These are phyloP conservation scores for Latrodectus hesperus DNA, from an alignment of 2,888 invertebrate species.

Conservation along the genomic window DNA sequence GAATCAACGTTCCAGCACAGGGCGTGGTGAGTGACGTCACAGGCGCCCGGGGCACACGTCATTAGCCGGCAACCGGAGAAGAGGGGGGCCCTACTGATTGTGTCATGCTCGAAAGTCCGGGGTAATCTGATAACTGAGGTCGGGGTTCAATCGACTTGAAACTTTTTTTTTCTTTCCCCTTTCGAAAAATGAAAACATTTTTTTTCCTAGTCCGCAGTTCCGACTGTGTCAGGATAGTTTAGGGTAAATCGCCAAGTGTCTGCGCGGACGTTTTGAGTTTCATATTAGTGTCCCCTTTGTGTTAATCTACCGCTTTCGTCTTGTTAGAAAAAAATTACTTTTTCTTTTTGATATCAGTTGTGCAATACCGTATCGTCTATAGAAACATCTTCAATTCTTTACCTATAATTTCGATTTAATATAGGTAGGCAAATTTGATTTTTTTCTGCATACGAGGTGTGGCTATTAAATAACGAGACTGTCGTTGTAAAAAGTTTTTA, in stretches of 20 bases:
- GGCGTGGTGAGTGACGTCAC: constrained; percentile 55
- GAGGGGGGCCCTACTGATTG: constrained; percentile 37
- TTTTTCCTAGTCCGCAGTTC: constrained; percentile 10
- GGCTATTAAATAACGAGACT: no score
- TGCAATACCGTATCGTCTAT: not conserved
- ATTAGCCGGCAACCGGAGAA: constrained; percentile 55
- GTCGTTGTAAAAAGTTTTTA: no score
- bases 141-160: constrained; percentile 55
- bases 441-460: no score
- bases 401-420: not conserved
- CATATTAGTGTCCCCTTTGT: constrained; percentile 63
- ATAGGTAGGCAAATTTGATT: no score
- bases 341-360: not conserved
- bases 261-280: constrained; percentile 39
- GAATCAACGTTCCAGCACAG: constrained; percentile 21
- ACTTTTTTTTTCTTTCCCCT: constrained; percentile 20
- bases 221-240: constrained; percentile 51
- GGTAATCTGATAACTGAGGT: constrained; percentile 60
- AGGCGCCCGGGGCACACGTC: constrained; percentile 52
- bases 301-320: constrained; percentile 62
- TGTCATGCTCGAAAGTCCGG: constrained; percentile 32
- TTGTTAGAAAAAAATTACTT: constrained; percentile 10
- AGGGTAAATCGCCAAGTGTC: constrained; percentile 55
- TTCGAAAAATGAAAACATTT: constrained; percentile 52
- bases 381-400: not conserved